Conservation (phyloP, 2,113 vertebrate species). For the Mus spicilegus region DNA sequence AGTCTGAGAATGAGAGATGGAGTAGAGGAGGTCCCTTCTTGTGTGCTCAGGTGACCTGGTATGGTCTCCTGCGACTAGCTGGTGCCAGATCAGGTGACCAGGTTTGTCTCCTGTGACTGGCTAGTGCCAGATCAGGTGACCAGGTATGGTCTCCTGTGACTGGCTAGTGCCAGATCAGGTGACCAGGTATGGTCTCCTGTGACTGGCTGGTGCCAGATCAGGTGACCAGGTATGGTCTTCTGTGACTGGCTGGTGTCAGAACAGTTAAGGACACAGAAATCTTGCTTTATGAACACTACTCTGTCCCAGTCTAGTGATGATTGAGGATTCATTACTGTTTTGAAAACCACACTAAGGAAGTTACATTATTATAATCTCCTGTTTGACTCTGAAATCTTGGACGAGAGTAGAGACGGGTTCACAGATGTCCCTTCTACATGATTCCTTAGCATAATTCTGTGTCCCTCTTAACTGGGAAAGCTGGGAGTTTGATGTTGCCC, state of each 20-base stretch:
- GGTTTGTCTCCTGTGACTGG: not conserved
- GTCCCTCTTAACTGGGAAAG: not conserved
- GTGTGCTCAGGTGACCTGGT: fast-evolving
- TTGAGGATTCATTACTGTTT: not conserved
- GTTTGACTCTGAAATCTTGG: not conserved
- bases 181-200: not conserved
- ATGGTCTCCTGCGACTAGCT: not conserved
- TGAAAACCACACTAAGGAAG: not conserved
- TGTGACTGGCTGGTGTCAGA: not conserved
- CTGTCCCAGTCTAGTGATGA: not conserved
- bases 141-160: not conserved
- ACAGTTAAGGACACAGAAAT: fast-evolving
- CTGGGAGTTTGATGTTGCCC: not conserved
- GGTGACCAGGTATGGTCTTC: not conserved
- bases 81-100: no score
- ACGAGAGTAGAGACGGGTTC: not conserved
- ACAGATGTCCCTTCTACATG: not conserved
- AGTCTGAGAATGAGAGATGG: not conserved
- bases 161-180: fast-evolving
- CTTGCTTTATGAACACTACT: fast-evolving
- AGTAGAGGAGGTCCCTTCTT: not conserved
- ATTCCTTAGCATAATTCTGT: not conserved
- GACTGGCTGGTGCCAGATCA: not conserved
- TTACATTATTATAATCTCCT: not conserved
- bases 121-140: not conserved